Base-by-base conservation (phyloP, 2,888 invertebrate species). In the Hipparchia semele region DNA sequence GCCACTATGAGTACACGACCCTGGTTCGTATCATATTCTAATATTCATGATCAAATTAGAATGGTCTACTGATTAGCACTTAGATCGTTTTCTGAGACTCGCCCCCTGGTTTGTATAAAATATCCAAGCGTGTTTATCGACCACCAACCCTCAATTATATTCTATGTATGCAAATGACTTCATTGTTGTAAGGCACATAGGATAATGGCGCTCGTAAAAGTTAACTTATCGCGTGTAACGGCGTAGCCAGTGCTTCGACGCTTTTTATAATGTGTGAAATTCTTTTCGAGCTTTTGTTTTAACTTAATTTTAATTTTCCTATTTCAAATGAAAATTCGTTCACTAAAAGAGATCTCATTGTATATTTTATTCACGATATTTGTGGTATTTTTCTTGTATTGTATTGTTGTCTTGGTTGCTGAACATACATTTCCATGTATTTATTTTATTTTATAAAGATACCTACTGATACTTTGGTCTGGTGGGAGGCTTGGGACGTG, bases 141-240 rank as follows among this genome's bases (percentile, higher is more conserved):
- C 75, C 77, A 74, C 78, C 77, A 78, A 77, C 73, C 75, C 76
- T 76, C 80, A 82, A 84, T 84, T 83, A 84, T 83, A 82, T 83
- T 82, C 82, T 82, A 81, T 81, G 81, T 87, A 89, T 90, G 90
- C 85, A 90, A 91, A 90, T 88, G 80, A 84, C 86, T 88, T 87
- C 83, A 87, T 86, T 86, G 83, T 82, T 82, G 79, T 81, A 70
- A 75, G 79, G 82, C 81, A 75, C 75, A 75, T 70, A 75, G 75
- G 75, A 78, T 81, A 80, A 81, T 78, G 80, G 80, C 78, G 74
- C 77, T 78, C 79, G 82, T 82, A 80, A 82, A 83, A 80, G 78
- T 78, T 79, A 80, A 80, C 81, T 81, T 75, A 80, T 85, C 80
- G 86, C 84, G 81, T 83, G 82, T 75, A 77, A 80, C 65, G 51